These are phyloP conservation scores for Hipparchia semele DNA, from an alignment of 2,888 invertebrate species.

Conservation along the genomic window DNA sequence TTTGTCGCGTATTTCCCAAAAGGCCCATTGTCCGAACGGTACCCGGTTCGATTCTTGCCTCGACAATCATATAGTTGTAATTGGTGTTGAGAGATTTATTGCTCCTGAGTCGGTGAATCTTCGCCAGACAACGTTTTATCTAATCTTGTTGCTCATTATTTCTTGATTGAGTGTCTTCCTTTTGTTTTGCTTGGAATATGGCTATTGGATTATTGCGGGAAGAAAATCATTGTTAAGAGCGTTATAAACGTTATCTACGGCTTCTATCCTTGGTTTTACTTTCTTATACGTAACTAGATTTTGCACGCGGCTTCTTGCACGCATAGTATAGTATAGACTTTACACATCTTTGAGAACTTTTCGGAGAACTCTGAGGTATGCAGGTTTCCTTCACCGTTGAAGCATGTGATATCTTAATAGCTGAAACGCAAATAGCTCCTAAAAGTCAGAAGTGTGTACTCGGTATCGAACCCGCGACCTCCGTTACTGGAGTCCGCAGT, in stretches of 20 bases:
- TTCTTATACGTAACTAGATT: too few relatives aligned
- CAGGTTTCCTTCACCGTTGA: too few relatives aligned
- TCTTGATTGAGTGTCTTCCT: slow-evolving; percentile 35
- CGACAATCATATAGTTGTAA: slow-evolving; percentile 65
- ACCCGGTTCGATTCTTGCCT: slow-evolving; percentile 53
- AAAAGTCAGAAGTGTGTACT: too few relatives aligned
- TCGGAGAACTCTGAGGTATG: too few relatives aligned
- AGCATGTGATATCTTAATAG: too few relatives aligned
- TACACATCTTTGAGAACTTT: too few relatives aligned
- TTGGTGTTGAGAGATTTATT: slow-evolving; percentile 69
- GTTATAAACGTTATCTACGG: background rate
- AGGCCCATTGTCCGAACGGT: slow-evolving; percentile 58
- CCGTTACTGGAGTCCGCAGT: too few relatives aligned
- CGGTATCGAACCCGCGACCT: too few relatives aligned
- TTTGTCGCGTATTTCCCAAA: slow-evolving; percentile 61
- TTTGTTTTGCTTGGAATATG: slow-evolving; percentile 30
- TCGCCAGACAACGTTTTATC: slow-evolving; percentile 65
- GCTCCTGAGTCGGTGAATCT: slow-evolving; percentile 63
- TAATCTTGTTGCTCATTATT: slow-evolving; percentile 62
- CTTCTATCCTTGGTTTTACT: too few relatives aligned
- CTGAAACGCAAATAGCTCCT: too few relatives aligned
- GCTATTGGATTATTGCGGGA: slow-evolving; percentile 31
- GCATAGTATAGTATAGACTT: too few relatives aligned
- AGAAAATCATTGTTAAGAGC: slow-evolving; percentile 9
- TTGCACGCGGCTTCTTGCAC: too few relatives aligned